phyloP scores from a whole-genome alignment of 2,797 vertebrate genomes.

The Micromesistius poutassou region DNA sequence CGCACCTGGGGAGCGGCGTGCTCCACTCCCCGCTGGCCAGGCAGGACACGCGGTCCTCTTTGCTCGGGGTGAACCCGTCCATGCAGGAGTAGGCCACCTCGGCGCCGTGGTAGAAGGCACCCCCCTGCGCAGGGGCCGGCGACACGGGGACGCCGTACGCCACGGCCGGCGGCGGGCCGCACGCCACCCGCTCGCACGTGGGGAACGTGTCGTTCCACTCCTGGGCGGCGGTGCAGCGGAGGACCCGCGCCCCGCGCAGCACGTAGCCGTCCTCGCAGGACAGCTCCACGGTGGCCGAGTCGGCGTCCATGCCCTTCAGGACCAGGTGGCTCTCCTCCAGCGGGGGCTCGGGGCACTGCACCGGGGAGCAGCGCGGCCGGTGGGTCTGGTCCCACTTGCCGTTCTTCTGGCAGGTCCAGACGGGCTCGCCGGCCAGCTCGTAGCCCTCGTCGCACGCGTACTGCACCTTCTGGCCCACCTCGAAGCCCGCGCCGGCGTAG shows the following conservation, averaged over 20 bases:
- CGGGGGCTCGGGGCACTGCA: conserved; percentile 89
- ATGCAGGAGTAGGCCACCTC: conserved; percentile 84
- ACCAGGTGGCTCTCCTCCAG: conserved; percentile 88
- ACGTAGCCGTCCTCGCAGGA: conserved; percentile 88
- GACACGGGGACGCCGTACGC: conserved; percentile 78
- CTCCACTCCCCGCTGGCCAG: conserved; percentile 85
- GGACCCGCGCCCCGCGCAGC: conserved; percentile 78
- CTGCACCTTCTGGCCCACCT: conserved; percentile 84
- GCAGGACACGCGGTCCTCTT: conserved; percentile 74
- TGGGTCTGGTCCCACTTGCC: conserved; percentile 85
- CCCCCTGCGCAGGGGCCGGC: conserved; percentile 26
- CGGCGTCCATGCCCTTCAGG: conserved; percentile 76
- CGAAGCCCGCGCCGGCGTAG: conserved; percentile 78
- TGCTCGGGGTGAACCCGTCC: conserved; percentile 85
- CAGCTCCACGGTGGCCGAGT: conserved; percentile 81
- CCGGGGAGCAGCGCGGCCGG: conserved; percentile 81
- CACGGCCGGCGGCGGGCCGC: conserved; percentile 81
- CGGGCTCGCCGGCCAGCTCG: conserved; percentile 81
- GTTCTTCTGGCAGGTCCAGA: conserved; percentile 90
- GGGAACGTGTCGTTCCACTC: conserved; percentile 96
- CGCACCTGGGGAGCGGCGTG: conserved; percentile 84
- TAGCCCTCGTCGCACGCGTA: conserved; percentile 91
- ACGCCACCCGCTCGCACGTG: conserved; percentile 84
- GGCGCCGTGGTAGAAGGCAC: conserved; percentile 74
- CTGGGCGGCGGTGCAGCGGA: conserved; percentile 84